These are phyloP conservation scores for Caradrina kadenii DNA, from an alignment of 2,888 invertebrate genomes.

Conservation along the genomic window DNA sequence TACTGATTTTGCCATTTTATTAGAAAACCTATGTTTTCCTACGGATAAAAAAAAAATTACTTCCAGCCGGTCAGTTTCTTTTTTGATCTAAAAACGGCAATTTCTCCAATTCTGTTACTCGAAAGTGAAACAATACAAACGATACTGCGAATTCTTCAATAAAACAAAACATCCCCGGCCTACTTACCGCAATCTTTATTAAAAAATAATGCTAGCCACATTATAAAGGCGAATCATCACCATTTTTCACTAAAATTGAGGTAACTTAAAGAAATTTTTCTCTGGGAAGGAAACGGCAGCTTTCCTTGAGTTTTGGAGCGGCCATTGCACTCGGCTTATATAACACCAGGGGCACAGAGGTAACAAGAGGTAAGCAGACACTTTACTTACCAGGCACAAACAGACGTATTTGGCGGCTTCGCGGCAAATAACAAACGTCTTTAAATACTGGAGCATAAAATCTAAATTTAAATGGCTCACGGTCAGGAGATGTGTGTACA, in stretches of 20 bases:
- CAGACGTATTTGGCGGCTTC: conserved; percentile 69
- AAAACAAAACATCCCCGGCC: conserved; percentile 46
- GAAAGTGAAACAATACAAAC: conserved; percentile 25
- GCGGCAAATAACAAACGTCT: conserved; percentile 71
- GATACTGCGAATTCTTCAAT: conserved; percentile 32
- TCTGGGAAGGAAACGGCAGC: conserved; percentile 75
- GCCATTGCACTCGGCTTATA: conserved; percentile 89
- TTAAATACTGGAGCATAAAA: conserved; percentile 73
- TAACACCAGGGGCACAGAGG: conserved; percentile 88
- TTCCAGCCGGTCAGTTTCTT: neutral
- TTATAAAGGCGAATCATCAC: conserved; percentile 72
- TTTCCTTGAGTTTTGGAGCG: conserved; percentile 81
- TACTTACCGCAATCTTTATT: conserved; percentile 60
- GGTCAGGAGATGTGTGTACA: conserved; percentile 74
- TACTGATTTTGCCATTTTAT: neutral
- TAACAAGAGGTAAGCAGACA: conserved; percentile 82
- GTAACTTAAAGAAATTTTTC: conserved; percentile 75
- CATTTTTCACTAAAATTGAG: conserved; percentile 76
- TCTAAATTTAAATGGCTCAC: conserved; percentile 71
- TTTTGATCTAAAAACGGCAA: conserved; percentile 12
- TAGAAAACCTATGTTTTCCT: neutral
- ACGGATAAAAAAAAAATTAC: neutral
- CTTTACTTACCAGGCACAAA: conserved; percentile 59
- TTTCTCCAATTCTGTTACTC: conserved; percentile 33
- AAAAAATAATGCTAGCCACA: conserved; percentile 67